Evolutionary conservation across 1,140 invertebrate genomes (phyloP), one percentile per base, ranked within the genome.

Genomic region (Pogonus chalceus): DNA sequence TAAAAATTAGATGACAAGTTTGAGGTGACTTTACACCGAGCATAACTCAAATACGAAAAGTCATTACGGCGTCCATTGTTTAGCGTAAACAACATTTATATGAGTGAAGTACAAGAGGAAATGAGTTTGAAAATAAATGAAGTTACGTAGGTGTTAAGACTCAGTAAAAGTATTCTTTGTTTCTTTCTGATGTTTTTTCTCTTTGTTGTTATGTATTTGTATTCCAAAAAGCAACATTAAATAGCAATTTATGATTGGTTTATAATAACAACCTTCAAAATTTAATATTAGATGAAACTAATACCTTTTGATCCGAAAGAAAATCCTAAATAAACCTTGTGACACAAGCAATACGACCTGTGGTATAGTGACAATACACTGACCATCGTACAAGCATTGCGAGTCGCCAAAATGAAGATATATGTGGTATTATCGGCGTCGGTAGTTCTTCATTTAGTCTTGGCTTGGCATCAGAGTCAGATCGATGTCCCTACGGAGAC

Each of bases 61-160:
- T 43, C 37, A 43, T 43, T 43, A 43, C 37, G 4, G 37, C 9
- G 37, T 12, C 37, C 37, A 43, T 43, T 43, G 37, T 43, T 43
- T 43, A 43, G 18, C 37, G 37, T 43, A 43, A 43, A 43, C 37
- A 43, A 43, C 37, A 43, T 43, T 43, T 43, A 43, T 43, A 43
- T 43, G 37, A 43, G 18, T 10, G 37, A 43, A 9, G 18, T 16
- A 18, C 7, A 43, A 43, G 37, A 43, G 37, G 37, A 43, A 43
- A 43, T 43, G 37, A 43, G 37, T 43, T 43, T 43, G 9, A 43
- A 43, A 43, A 43, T 7, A 43, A 16, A 43, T 7, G 9, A n/a
- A n/a, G 37, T 9, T 16, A 12, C 9, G 37, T 3, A 4, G 9
- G 7, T 43, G 37, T 18, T 12, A 3, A 18, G 3, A 43, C 37